Percentiles rank a stretch among this genome's conserved stretches.
phyloP scores from a whole-genome alignment of 2,797 vertebrate species.

The Artibeus jamaicensis region DNA sequence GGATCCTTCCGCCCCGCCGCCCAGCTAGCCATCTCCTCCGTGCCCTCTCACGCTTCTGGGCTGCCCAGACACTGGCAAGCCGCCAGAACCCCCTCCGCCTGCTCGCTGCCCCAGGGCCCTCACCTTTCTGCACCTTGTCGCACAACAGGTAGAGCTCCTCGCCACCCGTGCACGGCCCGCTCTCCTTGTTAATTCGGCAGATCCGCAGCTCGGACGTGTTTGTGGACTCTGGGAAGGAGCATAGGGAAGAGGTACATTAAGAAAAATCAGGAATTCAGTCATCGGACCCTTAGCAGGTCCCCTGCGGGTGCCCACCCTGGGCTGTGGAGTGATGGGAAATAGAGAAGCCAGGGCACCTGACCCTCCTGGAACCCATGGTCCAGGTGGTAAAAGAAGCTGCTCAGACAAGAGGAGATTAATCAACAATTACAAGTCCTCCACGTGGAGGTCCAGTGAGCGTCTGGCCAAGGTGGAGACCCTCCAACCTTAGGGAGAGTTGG shows the following conservation, averaged over 20 bases:
- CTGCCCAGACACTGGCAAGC: neutral
- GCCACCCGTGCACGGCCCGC: constrained; percentile 88
- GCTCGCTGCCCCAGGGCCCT: neutral
- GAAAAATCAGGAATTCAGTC: neutral
- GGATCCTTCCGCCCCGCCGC: neutral
- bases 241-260: neutral
- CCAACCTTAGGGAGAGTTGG: neutral
- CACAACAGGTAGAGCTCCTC: constrained; percentile 94
- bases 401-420: neutral
- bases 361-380: neutral
- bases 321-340: neutral
- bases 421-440: neutral
- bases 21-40: neutral
- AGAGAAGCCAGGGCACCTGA: neutral
- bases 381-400: neutral
- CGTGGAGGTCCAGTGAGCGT: neutral
- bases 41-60: neutral
- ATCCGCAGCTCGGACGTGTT: constrained; percentile 94
- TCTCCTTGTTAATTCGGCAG: constrained; percentile 88
- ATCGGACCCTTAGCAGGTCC: neutral
- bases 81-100: fast-evolving
- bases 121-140: constrained; percentile 97
- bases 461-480: neutral
- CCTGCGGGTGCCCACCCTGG: neutral
- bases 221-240: constrained; percentile 86